Base-by-base conservation (phyloP, 2,888 invertebrate species). In the Cephalotes varians region DNA sequence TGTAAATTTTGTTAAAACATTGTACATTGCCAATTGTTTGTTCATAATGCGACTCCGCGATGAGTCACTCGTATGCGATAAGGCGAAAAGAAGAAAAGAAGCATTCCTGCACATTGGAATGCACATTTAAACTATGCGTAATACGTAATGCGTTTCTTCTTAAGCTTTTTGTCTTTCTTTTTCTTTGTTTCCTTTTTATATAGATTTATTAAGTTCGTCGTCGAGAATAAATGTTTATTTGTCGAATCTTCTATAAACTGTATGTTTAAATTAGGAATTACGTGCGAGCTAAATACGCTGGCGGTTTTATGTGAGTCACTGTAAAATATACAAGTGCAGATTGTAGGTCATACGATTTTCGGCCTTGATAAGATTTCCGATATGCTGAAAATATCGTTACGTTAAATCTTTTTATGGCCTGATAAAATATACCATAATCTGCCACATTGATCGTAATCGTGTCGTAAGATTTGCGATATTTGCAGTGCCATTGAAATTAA, bases 1-100 rank as follows among this genome's bases (percentile, higher is more conserved):
- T 91, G 91, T 91, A 91, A 86, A 91, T 91, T 92, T 86, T 85
- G 90, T 92, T 92, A 84, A 88, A 56, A 81, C 73, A 74, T 54
- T 90, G 90, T 90, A 88, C 56, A 90, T 87, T 90, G 83, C 83
- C 74, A 83, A 40, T 79, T 44, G 60, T 74, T 80, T 74, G 25
- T 80, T 81, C 67, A 81, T 64, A 69, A 56, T 44, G 58, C 67
- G 58, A 71, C 47, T 84, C 65, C 21, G 40, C 25, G 25, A 56
- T 47, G 54, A 69, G 60, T 74, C 25, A 51, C 54, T 72, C 47
- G 25, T 51, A 37, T 65, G 56, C 56, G 56, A 67, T 67, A 64
- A 69, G n/a, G 9, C 12, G 40, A 54, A 25, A 56, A 44, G 6
- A 44, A 67, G 56, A 69, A 44, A 7, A 44, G 34, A 4, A 44